Percentiles rank a stretch among this genome's conserved stretches.
Conservation (phyloP, 2,113 vertebrate species). For the Callionymus lyra region DNA sequence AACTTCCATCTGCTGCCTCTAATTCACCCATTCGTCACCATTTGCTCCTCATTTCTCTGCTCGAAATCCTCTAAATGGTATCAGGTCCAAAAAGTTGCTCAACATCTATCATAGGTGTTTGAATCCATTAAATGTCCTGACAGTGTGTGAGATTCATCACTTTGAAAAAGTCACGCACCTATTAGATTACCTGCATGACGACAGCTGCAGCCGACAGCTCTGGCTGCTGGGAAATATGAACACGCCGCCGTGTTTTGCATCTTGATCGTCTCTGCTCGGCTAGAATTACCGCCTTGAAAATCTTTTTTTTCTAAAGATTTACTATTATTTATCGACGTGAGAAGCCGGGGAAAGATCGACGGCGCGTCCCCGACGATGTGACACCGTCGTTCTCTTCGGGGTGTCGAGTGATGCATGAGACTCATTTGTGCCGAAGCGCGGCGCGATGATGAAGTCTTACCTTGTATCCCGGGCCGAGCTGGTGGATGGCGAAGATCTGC, state of each 20-base stretch:
- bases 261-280: neutral
- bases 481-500: constrained; percentile 98
- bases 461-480: constrained; percentile 97
- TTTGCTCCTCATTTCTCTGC: too few relatives aligned
- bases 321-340: too few relatives aligned
- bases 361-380: constrained; percentile 6
- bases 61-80: too few relatives aligned
- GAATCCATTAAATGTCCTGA: neutral
- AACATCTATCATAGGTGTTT: too few relatives aligned
- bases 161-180: constrained; percentile 4
- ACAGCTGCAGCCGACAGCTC: constrained; percentile 5
- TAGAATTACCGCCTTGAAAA: constrained; percentile 1
- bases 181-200: constrained; percentile 7
- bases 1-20: too few relatives aligned
- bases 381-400: neutral
- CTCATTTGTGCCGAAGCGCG: constrained; percentile 1
- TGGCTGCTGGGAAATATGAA: constrained; percentile 2
- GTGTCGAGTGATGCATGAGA: constrained; percentile 7
- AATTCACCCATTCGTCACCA: too few relatives aligned
- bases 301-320: too few relatives aligned
- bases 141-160: constrained; percentile 8
- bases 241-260: neutral
- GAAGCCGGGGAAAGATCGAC: constrained; percentile 13
- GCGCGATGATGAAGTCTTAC: constrained; percentile 52
- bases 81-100: too few relatives aligned